Conservation (phyloP, 2,888 invertebrate species). For the Melangyna quadrimaculata region DNA sequence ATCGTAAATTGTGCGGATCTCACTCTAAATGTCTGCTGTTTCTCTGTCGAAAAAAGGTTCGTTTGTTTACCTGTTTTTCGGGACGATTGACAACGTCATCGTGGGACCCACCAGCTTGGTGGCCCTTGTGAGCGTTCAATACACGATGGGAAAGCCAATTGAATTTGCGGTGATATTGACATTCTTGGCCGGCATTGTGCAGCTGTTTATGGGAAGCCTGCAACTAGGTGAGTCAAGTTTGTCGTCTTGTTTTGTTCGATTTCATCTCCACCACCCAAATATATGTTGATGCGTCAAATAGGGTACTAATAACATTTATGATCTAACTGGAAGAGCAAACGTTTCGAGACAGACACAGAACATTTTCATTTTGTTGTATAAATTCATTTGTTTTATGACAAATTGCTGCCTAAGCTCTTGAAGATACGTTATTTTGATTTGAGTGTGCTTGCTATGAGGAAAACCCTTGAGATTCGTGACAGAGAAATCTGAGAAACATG, state of each 20-base stretch:
- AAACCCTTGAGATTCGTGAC: not conserved
- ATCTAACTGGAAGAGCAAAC: slow-evolving; percentile 4
- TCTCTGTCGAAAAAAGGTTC: slow-evolving; percentile 82
- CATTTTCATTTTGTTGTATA: not conserved
- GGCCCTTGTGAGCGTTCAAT: slow-evolving; percentile 89
- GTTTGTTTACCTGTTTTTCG: slow-evolving; percentile 92
- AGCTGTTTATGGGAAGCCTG: slow-evolving; percentile 89
- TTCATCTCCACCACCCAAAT: too few relatives aligned
- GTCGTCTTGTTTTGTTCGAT: not conserved
- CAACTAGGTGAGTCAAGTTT: slow-evolving; percentile 84
- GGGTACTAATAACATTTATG: slow-evolving; percentile 33
- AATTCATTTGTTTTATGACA: slow-evolving; percentile 1
- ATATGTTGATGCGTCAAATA: not conserved
- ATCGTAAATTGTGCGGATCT: not conserved
- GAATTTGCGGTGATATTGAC: slow-evolving; percentile 89
- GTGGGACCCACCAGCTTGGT: slow-evolving; percentile 94
- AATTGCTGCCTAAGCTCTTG: not conserved
- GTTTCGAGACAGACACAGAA: not conserved
- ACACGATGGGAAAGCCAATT: slow-evolving; percentile 86
- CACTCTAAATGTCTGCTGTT: not conserved
- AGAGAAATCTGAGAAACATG: not conserved
- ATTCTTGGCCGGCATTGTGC: slow-evolving; percentile 89
- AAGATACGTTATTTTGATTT: not conserved
- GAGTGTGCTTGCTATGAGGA: not conserved
- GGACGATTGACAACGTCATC: slow-evolving; percentile 91